Evolutionary conservation across 1,140 invertebrate genomes (phyloP).

Genomic region (Penaeus japonicus): DNA sequence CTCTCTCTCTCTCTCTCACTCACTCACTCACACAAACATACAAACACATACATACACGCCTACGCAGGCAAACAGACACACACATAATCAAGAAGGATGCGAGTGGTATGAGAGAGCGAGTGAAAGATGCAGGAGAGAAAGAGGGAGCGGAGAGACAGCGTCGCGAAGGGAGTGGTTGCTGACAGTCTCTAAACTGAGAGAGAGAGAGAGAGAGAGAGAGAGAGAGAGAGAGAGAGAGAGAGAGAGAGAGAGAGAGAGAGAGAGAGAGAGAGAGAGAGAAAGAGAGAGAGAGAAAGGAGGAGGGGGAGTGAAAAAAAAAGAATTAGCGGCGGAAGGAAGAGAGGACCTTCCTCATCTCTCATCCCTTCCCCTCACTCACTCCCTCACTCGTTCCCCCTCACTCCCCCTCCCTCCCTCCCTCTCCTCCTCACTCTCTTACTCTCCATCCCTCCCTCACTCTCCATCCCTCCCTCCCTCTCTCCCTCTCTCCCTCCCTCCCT

Average conservation of each 20-base stretch:
- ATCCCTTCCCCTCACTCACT: not conserved
- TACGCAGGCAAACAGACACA: too few relatives aligned
- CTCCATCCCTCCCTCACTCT: not conserved
- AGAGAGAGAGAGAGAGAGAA: too few relatives aligned
- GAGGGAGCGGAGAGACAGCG: not conserved
- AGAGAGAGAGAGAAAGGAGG: too few relatives aligned
- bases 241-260: too few relatives aligned
- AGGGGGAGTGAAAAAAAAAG: too few relatives aligned
- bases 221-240: not conserved
- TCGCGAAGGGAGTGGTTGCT: not conserved
- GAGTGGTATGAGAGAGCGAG: too few relatives aligned
- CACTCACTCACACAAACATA: not conserved
- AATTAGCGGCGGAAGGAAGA: too few relatives aligned
- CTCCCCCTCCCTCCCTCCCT: too few relatives aligned
- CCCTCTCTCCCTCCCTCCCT: not conserved
- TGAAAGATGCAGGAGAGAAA: not conserved
- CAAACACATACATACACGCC: too few relatives aligned
- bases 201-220: conserved; percentile 11
- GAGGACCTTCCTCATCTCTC: not conserved
- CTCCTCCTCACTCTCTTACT: not conserved
- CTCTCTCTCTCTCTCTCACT: not conserved
- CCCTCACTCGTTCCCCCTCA: too few relatives aligned
- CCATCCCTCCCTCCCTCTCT: not conserved
- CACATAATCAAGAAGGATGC: too few relatives aligned
- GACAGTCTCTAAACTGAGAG: not conserved